phyloP scores from a whole-genome alignment of 2,888 invertebrate species.

The Sminthurinus aureus region DNA sequence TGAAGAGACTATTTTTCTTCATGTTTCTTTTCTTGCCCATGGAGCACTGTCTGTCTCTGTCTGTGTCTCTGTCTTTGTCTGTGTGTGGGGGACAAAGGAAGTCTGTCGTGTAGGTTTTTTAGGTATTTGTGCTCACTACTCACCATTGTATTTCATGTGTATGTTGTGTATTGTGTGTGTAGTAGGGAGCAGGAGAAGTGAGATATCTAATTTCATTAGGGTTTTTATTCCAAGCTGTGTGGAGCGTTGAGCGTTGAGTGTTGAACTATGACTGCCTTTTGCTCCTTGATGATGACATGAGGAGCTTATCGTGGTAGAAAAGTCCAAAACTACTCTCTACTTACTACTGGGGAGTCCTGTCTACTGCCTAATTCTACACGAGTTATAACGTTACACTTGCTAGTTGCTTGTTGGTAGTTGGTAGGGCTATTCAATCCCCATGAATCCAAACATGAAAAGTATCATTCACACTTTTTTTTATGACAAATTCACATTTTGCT shows the following conservation, averaged over 20 bases:
- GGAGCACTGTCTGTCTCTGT: too few relatives aligned
- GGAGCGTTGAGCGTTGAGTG: neutral
- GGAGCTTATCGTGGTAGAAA: too few relatives aligned
- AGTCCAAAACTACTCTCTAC: too few relatives aligned
- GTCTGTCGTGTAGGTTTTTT: neutral
- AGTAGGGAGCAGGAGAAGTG: neutral
- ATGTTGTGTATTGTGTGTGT: neutral
- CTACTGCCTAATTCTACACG: neutral
- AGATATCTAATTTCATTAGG: conserved; percentile 6
- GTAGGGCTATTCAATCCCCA: neutral
- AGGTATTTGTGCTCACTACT: too few relatives aligned
- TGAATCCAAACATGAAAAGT: neutral
- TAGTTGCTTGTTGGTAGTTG: too few relatives aligned
- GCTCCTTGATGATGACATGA: neutral
- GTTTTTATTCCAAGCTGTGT: neutral
- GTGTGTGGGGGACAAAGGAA: neutral
- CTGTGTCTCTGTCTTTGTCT: too few relatives aligned
- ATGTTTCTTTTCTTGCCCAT: neutral
- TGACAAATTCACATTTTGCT: too few relatives aligned
- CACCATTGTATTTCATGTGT: too few relatives aligned
- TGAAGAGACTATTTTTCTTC: neutral
- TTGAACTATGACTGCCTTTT: neutral
- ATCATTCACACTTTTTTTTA: too few relatives aligned
- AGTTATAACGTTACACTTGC: too few relatives aligned
- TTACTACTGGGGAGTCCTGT: neutral